A percentile compares a stretch with the other conserved stretches of the same genome.
Conservation (phyloP, 1,140 invertebrate species). For the Cheumatopsyche charites region DNA sequence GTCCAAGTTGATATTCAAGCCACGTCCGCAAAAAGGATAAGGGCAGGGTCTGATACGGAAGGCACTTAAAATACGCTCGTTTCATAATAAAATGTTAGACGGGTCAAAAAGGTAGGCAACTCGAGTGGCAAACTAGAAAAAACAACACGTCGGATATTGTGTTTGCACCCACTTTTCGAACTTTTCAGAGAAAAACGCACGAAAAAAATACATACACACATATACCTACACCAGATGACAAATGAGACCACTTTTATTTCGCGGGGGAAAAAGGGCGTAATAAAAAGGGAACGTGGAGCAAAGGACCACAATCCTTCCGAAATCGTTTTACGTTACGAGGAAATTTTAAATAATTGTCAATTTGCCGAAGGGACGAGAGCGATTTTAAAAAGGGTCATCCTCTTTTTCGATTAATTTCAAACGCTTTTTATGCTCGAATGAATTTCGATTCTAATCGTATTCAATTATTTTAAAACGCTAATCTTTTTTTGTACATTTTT, state of each 20-base stretch:
- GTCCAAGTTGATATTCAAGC: background rate
- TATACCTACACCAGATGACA: too few relatives aligned
- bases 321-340: background rate
- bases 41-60: constrained; percentile 10
- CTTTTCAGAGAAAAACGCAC: too few relatives aligned
- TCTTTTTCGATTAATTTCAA: constrained; percentile 18
- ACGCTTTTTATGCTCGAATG: background rate
- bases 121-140: background rate
- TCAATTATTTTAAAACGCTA: too few relatives aligned
- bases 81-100: constrained; percentile 15
- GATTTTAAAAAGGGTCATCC: background rate
- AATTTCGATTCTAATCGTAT: too few relatives aligned
- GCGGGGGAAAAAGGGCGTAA: background rate
- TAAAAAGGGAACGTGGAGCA: constrained; percentile 1
- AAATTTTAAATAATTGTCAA: constrained; percentile 23
- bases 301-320: background rate
- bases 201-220: too few relatives aligned
- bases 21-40: background rate
- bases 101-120: background rate
- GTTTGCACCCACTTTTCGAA: too few relatives aligned
- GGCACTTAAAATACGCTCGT: constrained; percentile 12
- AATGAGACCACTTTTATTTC: background rate
- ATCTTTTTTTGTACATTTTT: too few relatives aligned
- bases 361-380: background rate
- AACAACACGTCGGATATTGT: background rate